Evolutionary conservation across 2,888 invertebrate genomes (phyloP).

Genomic region (Apantesis nais): DNA sequence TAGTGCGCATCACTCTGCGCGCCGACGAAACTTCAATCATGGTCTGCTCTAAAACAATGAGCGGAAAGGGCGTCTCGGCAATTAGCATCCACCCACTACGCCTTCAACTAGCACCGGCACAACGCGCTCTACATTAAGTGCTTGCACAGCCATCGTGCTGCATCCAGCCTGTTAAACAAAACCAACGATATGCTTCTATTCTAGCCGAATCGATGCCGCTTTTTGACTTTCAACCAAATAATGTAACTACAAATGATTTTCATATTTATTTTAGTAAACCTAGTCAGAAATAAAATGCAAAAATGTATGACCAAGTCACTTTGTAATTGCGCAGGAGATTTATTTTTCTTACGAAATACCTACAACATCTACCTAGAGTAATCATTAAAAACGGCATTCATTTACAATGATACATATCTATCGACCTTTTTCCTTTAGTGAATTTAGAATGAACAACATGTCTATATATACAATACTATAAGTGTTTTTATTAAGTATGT

Average conservation of each 20-base stretch:
- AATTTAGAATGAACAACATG: neutral
- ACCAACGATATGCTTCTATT: conserved; percentile 50
- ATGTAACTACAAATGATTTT: conserved; percentile 66
- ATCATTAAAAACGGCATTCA: conserved; percentile 12
- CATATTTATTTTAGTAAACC: conserved; percentile 61
- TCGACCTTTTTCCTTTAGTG: neutral
- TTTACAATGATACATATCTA: conserved; percentile 4
- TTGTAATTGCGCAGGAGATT: neutral
- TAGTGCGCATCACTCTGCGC: conserved; percentile 76
- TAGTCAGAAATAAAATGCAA: neutral
- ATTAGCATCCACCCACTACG: conserved; percentile 82
- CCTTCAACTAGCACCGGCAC: conserved; percentile 74
- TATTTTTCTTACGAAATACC: conserved; percentile 4
- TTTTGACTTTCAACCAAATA: conserved; percentile 60
- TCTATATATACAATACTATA: neutral
- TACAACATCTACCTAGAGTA: neutral
- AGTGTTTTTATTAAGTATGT: neutral
- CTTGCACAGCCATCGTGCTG: conserved; percentile 67
- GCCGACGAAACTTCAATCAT: conserved; percentile 84
- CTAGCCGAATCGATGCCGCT: conserved; percentile 45
- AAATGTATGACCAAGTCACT: neutral
- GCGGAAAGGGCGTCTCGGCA: conserved; percentile 81
- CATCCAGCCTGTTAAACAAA: conserved; percentile 62
- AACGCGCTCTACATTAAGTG: conserved; percentile 68
- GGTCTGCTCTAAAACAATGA: conserved; percentile 85